Evolutionary conservation across 2,888 invertebrate species (phyloP), one percentile per base, ranked within the genome.

Genomic region (Oeneis ivallda): DNA sequence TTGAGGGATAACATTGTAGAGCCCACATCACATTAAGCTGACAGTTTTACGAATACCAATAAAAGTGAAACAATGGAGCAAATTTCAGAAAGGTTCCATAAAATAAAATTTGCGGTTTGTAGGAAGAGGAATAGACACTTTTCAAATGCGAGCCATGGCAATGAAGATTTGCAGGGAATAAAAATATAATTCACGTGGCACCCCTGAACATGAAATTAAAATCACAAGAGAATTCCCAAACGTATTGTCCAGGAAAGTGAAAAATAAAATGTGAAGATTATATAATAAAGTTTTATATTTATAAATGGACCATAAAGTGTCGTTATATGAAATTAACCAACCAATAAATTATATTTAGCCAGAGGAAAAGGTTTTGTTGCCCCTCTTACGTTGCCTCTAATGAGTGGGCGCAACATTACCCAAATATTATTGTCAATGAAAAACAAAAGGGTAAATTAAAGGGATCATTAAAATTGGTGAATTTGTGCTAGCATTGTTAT

Each of bases 341-440:
- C 37, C 37, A 37, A 7, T 37, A 37, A 88, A 26, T 26, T 26
- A 26, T 5, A 5, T 26, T 89, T 88, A 87, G 79, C 79, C 74
- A 74, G 70, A 74, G 76, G 79, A 78, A 76, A 78, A 78, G 74
- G 77, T 76, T 78, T 79, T 82, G 76, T 75, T 79, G 75, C 77
- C 80, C 80, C 34, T 53, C 53, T 53, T n/a, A 34, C 81, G 76
- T 75, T 78, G 75, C 76, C 80, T 79, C 45, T 88, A 89, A 90
- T 84, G 87, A 83, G 84, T 82, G 82, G 77, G 80, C 80, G 82
- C 77, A 87, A 87, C 89, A 87, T 89, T 89, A 88, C 81, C 84
- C 83, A 80, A 84, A 87, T 84, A 85, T 84, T 87, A 89, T 89
- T 89, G 87, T 84, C 83, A 79, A 82, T 82, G 83, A 85, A 86